These are phyloP conservation scores for Montipora capitata DNA, from an alignment of 92 coral and sea anemone genomes.

Conservation along the genomic window DNA sequence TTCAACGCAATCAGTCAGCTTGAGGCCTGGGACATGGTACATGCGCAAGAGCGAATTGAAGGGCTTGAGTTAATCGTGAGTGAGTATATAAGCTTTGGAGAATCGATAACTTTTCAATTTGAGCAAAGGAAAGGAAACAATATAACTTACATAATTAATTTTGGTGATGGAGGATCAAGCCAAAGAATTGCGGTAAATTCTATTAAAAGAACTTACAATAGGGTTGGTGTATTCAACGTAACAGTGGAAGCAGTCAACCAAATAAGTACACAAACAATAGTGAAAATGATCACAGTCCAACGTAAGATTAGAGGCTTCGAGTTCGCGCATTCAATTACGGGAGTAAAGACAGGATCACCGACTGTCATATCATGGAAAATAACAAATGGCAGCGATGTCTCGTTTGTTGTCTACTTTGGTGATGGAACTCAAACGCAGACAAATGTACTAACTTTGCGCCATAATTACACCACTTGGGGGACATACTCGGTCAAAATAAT, in stretches of 20 bases:
- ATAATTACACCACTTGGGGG: constrained; percentile 63
- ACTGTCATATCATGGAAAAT: constrained; percentile 72
- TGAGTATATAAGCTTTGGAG: constrained; percentile 61
- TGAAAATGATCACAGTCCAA: constrained; percentile 68
- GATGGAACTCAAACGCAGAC: constrained; percentile 49
- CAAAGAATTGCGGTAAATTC: constrained; percentile 47
- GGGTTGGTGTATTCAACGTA: constrained; percentile 48
- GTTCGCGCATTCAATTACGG: constrained; percentile 26
- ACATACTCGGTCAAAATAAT: constrained; percentile 44
- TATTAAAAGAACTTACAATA: constrained; percentile 38
- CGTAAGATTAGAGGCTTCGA: constrained; percentile 68
- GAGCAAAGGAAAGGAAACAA: constrained; percentile 70
- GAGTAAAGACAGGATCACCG: constrained; percentile 32
- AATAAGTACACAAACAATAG: constrained; percentile 27
- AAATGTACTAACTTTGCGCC: constrained; percentile 20
- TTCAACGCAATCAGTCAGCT: constrained; percentile 79
- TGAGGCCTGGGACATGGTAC: constrained; percentile 51
- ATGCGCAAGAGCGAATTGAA: constrained; percentile 80
- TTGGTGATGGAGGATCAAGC: constrained; percentile 80
- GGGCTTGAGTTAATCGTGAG: constrained; percentile 69
- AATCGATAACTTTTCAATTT: constrained; percentile 40
- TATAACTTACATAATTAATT: constrained; percentile 72
- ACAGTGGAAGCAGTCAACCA: constrained; percentile 78
- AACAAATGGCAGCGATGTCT: constrained; percentile 85
- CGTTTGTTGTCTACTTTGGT: constrained; percentile 65